Evolutionary conservation across 2,888 invertebrate species (phyloP), one percentile per base, ranked within the genome.

Genomic region (Elysia crispata): DNA sequence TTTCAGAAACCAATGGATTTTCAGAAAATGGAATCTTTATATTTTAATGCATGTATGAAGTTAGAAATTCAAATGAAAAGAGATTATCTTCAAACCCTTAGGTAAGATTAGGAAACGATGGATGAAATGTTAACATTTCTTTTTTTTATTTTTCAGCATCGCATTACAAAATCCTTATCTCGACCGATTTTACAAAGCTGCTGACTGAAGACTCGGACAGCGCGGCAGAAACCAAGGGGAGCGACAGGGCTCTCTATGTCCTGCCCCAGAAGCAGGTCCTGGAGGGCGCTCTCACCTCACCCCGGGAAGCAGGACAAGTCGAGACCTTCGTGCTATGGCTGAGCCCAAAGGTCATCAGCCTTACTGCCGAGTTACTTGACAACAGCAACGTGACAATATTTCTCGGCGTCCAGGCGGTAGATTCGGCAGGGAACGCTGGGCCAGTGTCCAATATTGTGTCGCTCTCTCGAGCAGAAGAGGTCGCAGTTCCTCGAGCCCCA

Each of bases 401-500:
- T 72, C 23, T 85, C 1, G 75, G 77, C n/a, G 50, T 86, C 20
- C 76, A 79, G 0, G 83, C 86, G 18, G 77, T 81, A 20, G 86
- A 86, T 75, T 70, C 79, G 13, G 70, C 54, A 31, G 82, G 81
- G 15, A 86, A 86, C 72, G 57, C 33, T 23, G 86, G 83, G 1
- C 83, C 81, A 1, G 33, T 78, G 0, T 86, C 86, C 33, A 86
- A 86, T 74, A 77, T 85, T 33, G 79, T 86, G 18, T 82, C 85
- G 0, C 33, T 86, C 5, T 86, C 86, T 20, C 75, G 77, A 13
- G 83, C 82, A 18, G 28, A 72, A 15, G 81, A 82, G 0, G 66
- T 80, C 5, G 74, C 83, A 3, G 81, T 84, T 8, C 79, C 81
- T 23, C 70, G 79, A 3, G 76, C 73, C 8, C 54, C n/a, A 20